phyloP scores from a whole-genome alignment of 2,888 invertebrate genomes.

The Euplagia quadripunctaria region DNA sequence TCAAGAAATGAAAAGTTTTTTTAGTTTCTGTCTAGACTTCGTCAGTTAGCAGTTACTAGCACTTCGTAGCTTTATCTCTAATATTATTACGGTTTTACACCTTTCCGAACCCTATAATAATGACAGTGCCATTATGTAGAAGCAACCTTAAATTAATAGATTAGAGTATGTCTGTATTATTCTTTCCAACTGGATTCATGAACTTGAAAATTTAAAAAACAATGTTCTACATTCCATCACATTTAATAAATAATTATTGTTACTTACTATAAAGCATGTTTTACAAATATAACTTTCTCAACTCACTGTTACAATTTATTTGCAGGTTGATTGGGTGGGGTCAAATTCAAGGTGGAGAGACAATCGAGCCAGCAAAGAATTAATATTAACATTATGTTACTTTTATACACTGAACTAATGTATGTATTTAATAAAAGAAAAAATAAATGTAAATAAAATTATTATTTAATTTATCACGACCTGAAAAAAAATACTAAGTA shows the following conservation, averaged over 20 bases:
- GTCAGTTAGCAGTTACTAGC: no score
- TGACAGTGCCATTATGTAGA: no score
- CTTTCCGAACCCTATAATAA: no score
- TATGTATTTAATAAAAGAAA: conserved; percentile 57
- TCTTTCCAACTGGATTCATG: neutral
- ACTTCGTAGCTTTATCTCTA: no score
- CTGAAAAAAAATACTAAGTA: conserved; percentile 39
- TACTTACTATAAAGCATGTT: neutral
- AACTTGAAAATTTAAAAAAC: neutral
- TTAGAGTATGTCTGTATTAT: neutral
- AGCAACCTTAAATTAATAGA: neutral
- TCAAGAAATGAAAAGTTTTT: no score
- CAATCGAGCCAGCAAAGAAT: conserved; percentile 93
- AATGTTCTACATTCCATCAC: conserved; percentile 1
- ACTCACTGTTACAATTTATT: conserved; percentile 14
- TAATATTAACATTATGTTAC: conserved; percentile 69
- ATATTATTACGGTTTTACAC: no score
- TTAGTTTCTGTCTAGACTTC: no score
- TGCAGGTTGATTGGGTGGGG: conserved; percentile 99
- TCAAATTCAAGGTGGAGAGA: conserved; percentile 98
- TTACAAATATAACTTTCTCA: neutral
- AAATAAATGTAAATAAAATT: conserved; percentile 53
- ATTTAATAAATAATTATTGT: conserved; percentile 20
- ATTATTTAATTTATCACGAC: conserved; percentile 51
- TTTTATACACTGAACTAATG: conserved; percentile 71